These are phyloP conservation scores for Lasiurus cinereus DNA, from an alignment of 2,113 vertebrate genomes.

Conservation along the genomic window DNA sequence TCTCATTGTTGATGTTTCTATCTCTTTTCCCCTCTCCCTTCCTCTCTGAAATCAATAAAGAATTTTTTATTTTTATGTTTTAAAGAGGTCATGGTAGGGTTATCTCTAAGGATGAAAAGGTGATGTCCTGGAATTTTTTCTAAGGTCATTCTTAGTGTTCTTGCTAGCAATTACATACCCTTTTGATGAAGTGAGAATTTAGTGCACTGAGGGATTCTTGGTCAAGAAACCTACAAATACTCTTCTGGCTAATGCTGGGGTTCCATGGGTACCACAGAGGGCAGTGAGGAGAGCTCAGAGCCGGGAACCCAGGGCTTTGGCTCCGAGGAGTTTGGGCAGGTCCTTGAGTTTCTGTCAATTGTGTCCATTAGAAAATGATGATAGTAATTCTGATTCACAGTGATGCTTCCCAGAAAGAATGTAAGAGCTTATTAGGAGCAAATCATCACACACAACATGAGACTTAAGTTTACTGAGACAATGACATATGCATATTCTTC, in stretches of 20 bases:
- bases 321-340: neutral
- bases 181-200: conserved; percentile 4
- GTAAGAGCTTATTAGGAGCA: neutral
- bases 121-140: neutral
- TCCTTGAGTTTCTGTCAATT: neutral
- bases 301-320: neutral
- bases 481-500: neutral
- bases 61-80: no score
- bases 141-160: neutral
- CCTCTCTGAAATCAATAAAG: no score
- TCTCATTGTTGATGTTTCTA: no score
- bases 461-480: neutral
- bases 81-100: neutral
- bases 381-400: neutral
- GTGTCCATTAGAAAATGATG: neutral
- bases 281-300: neutral
- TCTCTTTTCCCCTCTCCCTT: no score
- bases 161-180: neutral
- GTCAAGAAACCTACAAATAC: neutral
- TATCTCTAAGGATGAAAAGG: conserved; percentile 48
- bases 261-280: neutral
- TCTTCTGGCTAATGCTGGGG: neutral
- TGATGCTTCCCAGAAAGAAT: neutral
- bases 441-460: neutral
- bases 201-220: neutral